Evolutionary conservation across 2,113 vertebrate species (phyloP), one percentile per base, ranked within the genome.

Genomic region (Eolophus roseicapilla): DNA sequence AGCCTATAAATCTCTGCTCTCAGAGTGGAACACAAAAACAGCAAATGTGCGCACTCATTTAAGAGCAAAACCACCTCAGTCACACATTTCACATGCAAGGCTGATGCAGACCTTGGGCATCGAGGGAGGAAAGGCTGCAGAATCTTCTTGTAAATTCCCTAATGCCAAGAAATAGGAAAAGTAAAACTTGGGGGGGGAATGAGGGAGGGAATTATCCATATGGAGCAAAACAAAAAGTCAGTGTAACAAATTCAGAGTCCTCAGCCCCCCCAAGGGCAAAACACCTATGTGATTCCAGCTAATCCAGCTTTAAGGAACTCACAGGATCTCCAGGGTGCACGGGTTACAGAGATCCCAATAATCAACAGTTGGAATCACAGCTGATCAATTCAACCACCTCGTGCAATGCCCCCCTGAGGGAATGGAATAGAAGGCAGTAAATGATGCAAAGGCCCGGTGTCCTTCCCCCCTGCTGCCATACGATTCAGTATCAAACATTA

Each of bases 401-500:
- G 11, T 33, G 53, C 67, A 69, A 59, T 1, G 29, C 41, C 47
- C 31, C 62, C 80, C 63, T 3, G 20, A 24, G 75, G 49, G 63
- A 25, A 21, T 6, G 17, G 16, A n/a, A 43, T 0, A 24, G 53
- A n/a, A 74, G 59, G 86, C 68, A 92, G 37, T 31, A 79, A 82
- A 57, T 3, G 69, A 29, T 4, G 44, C 15, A 3, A 68, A 74
- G 86, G 55, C 65, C 55, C 57, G 20, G 41, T 3, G 63, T 77
- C 76, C 82, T 78, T 60, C 43, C 39, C 46, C 59, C 25, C 74
- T 57, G 75, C 53, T 65, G 86, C 70, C 80, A 57, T 6, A 37
- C 70, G 37, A n/a, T 0, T 64, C 86, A 8, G 25, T 1, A 46
- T 0, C 82, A 50, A 57, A 59, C 73, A 24, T 1, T 1, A 55